Conservation (phyloP, 2,888 invertebrate species). For the Drosophila aldrichi region DNA sequence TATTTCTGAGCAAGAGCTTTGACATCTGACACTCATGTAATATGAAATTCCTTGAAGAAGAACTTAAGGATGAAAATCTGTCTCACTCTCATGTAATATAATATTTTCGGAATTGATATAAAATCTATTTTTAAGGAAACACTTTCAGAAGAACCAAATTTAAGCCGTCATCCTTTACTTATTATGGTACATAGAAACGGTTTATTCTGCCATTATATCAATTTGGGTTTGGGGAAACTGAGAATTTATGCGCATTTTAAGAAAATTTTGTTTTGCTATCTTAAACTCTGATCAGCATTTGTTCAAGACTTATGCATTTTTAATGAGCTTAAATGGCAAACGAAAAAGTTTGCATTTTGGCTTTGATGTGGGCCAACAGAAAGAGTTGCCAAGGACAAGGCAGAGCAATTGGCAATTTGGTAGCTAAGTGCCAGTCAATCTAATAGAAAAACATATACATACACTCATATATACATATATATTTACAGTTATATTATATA, state of each 20-base stretch:
- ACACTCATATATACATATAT: background rate
- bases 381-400: slow-evolving; percentile 41
- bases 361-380: slow-evolving; percentile 63
- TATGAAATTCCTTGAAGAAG: no score
- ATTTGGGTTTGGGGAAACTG: background rate
- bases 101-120: background rate
- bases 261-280: slow-evolving; percentile 9
- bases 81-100: no score
- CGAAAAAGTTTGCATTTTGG: slow-evolving; percentile 37
- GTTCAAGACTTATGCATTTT: slow-evolving; percentile 63
- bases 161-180: background rate
- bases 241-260: background rate
- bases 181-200: background rate
- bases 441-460: slow-evolving; percentile 21
- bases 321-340: slow-evolving; percentile 68
- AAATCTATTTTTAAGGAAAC: no score
- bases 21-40: no score
- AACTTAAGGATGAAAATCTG: no score
- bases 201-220: background rate
- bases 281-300: slow-evolving; percentile 26
- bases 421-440: slow-evolving; percentile 26
- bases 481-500: background rate
- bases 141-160: no score
- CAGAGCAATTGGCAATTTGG: slow-evolving; percentile 45
- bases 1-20: background rate